Evolutionary conservation across 1,140 invertebrate species (phyloP), one percentile per base, ranked within the genome.

Genomic region (Episyrphus balteatus): DNA sequence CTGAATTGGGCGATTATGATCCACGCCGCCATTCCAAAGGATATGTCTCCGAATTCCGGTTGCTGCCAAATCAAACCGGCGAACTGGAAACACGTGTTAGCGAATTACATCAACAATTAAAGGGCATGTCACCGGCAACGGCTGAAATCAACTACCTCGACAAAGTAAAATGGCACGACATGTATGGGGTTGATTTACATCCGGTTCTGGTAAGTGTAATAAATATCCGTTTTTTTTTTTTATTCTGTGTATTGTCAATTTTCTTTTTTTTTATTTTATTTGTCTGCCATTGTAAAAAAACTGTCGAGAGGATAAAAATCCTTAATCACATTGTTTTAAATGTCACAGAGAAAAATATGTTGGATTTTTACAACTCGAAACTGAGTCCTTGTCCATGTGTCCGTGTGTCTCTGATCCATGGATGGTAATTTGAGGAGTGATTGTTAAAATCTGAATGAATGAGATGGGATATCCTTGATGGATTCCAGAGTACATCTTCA

Each of bases 1-100:
- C 95, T 55, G 96, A 99, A 75, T 76, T 98, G 37, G 96, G 96
- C 3, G 96, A 99, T 74, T 98, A 91, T 71, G 94, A 98, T 71
- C 80, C 83, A 18, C 73, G 87, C 47, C 74, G 88, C 19, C 95
- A 99, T 69, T 83, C 84, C 3, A 79, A 83, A 11, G 91, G 90
- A 17, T 96, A 96, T 66, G 86, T 98, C 26, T 97, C 93, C 2
- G 94, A 99, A 77, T 99, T 99, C 73, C 81, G 92, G 44, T 89
- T 99, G 67, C 75, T 97, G 47, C 81, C 91, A 15, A 90, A 92
- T 70, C 93, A 98, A 71, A 90, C 88, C 30, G 81, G 88, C 33
- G 88, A 93, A 60, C 73, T 98, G 54, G 94, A 98, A 70, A 74
- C 80, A 17, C 79, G 82, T 52, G 92, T 97, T 53, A 81, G 86